A percentile compares a stretch with the other conserved stretches of the same genome.
Conservation (phyloP, 2,888 invertebrate genomes). For the Synanthedon formicaeformis region DNA sequence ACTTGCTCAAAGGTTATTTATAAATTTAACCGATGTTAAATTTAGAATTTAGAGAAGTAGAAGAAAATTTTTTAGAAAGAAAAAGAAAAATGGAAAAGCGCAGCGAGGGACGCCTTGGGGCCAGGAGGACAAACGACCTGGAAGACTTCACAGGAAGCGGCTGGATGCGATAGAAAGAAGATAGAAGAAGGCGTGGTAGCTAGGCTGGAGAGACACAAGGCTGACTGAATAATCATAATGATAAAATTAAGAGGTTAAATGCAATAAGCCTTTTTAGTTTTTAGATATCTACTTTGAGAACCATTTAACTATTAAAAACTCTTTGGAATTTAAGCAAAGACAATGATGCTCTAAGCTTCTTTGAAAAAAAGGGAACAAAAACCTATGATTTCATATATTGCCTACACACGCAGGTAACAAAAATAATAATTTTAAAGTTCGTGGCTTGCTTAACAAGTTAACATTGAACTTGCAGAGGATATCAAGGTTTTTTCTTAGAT, state of each 20-base stretch:
- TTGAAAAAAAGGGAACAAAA: neutral
- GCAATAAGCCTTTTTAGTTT: too few species aligned
- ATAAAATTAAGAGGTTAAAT: neutral
- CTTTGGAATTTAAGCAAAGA: neutral
- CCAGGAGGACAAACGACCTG: too few species aligned
- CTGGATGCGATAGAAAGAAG: too few species aligned
- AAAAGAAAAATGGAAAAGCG: too few species aligned
- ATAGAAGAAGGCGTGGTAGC: too few species aligned
- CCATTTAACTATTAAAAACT: neutral
- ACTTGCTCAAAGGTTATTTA: neutral
- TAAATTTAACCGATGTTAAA: too few species aligned
- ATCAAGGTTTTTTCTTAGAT: constrained; percentile 14
- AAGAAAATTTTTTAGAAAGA: too few species aligned
- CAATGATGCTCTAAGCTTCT: neutral
- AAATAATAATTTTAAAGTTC: neutral
- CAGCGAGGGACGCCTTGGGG: too few species aligned
- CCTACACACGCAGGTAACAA: too few species aligned
- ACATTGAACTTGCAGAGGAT: constrained; percentile 28
- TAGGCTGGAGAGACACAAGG: neutral
- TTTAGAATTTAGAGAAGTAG: neutral
- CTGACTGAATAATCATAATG: neutral
- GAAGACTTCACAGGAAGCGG: too few species aligned
- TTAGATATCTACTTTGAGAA: neutral
- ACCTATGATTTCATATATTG: neutral
- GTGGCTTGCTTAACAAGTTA: constrained; percentile 7